Evolutionary conservation across 2,888 invertebrate genomes (phyloP).

Genomic region (Fabriciana adippe): DNA sequence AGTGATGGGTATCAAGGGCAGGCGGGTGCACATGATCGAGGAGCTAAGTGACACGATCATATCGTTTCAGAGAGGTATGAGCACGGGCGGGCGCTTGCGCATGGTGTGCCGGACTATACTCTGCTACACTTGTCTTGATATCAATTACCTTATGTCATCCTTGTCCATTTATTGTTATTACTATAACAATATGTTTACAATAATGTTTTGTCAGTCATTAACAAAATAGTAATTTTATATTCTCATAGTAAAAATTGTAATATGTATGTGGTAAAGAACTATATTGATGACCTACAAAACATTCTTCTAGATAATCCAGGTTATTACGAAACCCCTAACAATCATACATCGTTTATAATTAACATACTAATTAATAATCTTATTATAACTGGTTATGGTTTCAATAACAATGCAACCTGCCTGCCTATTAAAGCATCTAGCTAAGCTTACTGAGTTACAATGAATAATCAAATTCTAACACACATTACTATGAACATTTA

Average conservation of each 20-base stretch:
- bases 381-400: slow-evolving; percentile 27
- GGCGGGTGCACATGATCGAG: slow-evolving; percentile 99
- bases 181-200: background rate
- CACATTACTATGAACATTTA: background rate
- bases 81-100: slow-evolving; percentile 65
- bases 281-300: background rate
- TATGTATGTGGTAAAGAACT: background rate
- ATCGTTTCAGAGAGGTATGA: slow-evolving; percentile 99
- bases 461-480: slow-evolving; percentile 28
- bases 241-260: too few relatives aligned
- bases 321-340: background rate
- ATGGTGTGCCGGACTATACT: slow-evolving; percentile 69
- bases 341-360: slow-evolving; percentile 2
- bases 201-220: slow-evolving; percentile 14
- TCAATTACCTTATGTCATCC: slow-evolving; percentile 18
- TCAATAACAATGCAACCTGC: slow-evolving; percentile 24
- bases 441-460: slow-evolving; percentile 57
- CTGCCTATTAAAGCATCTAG: slow-evolving; percentile 50
- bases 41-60: slow-evolving; percentile 99
- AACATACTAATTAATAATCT: slow-evolving; percentile 25
- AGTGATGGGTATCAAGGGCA: slow-evolving; percentile 99
- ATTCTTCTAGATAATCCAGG: background rate
- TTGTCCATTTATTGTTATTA: background rate
- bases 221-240: background rate
- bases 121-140: slow-evolving; percentile 40